These are phyloP conservation scores for Thysanoteuthis rhombus DNA, from an alignment of 2,888 invertebrate species.

Conservation along the genomic window DNA sequence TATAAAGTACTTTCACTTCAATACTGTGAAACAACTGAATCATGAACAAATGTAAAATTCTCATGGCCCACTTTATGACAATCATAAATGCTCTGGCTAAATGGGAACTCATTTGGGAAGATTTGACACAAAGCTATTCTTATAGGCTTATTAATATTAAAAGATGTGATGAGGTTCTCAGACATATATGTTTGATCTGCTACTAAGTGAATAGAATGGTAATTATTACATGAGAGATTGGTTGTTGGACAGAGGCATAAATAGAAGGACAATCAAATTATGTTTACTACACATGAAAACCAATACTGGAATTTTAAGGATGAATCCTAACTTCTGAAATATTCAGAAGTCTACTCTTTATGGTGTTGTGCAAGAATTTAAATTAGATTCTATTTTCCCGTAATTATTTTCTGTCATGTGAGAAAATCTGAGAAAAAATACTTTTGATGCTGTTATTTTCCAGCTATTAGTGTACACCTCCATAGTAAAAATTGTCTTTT, in stretches of 20 bases:
- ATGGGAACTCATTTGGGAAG: slow-evolving; percentile 12
- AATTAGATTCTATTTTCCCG: neutral
- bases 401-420: neutral
- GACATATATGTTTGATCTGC: neutral
- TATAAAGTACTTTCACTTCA: too few relatives aligned
- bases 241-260: neutral
- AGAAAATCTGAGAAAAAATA: neutral
- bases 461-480: neutral
- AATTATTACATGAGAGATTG: neutral
- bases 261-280: neutral
- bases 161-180: neutral
- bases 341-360: neutral
- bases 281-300: neutral
- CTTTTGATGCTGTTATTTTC: neutral
- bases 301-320: slow-evolving; percentile 12
- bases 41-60: neutral
- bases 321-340: neutral
- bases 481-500: too few relatives aligned
- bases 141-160: neutral
- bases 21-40: too few relatives aligned
- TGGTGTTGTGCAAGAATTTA: neutral
- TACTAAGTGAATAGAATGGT: neutral
- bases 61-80: neutral
- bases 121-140: neutral
- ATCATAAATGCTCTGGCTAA: neutral